Base-by-base conservation (phyloP, 1,140 invertebrate species). In the Lasioglossum albipes region DNA sequence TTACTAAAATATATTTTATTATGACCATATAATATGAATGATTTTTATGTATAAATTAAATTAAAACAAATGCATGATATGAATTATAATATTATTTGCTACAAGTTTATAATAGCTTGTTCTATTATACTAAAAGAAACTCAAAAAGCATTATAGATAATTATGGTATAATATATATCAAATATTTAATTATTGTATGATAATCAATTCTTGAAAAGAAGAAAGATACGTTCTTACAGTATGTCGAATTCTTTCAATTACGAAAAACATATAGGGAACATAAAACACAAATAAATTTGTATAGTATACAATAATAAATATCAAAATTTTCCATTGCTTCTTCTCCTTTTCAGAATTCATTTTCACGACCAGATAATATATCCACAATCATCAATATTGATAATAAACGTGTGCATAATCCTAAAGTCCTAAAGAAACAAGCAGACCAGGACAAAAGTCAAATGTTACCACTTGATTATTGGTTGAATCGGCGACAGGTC, bases 241-340 rank as follows among this genome's bases (percentile, higher is more conserved):
- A 27, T 61, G 10, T 61, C 12, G 2, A 10, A 61, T 61, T 61
- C 9, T 61, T 59, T 27, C 7, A 61, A 61, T 27, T 27, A 27
- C 12, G 59, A 7, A 61, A 10, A 27, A 7, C 22, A 64, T 31
- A 20, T 49, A 22, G 20, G n/a, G n/a, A 69, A 9, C 20, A 52
- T 18, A 10, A 27, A 52, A 20, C 18, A 31, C 4, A 79, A 64
- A 64, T 65, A 65, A 57, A 66, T 73, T 65, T 72, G 41, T 67
- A 67, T 7, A 49, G 27, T n/a, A 12, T 36, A 74, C 13, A 22
- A 59, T 59, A 45, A 49, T 74, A 18, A 52, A 67, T 54, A 52
- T 82, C 84, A 91, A 77, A 90, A 88, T 75, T 84, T 86, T 42
- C 90, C 79, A 78, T 91, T 91, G 0, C 79, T 41, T 73, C 89